These are phyloP conservation scores for Sphaerophoria taeniata DNA, from an alignment of 2,888 invertebrate genomes.

Conservation along the genomic window DNA sequence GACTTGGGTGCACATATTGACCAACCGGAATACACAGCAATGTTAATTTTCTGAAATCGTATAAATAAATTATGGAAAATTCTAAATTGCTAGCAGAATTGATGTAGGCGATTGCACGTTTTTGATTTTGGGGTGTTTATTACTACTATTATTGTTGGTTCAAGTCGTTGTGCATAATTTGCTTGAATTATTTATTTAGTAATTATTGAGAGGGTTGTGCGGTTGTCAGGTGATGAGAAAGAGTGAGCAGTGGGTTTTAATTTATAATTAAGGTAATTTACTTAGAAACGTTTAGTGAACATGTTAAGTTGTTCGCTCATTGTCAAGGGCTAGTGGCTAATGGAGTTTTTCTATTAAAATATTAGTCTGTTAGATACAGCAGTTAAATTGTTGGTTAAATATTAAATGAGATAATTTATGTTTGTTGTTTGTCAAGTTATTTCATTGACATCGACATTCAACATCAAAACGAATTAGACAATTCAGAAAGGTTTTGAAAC, in stretches of 20 bases:
- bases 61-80: constrained; percentile 45
- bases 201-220: constrained; percentile 8
- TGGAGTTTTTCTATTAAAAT: not conserved
- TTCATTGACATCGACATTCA: too few species aligned
- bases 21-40: constrained; percentile 19
- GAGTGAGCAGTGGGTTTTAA: not conserved
- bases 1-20: constrained; percentile 16
- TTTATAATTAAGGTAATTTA: constrained; percentile 16
- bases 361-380: not conserved
- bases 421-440: too few species aligned
- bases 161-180: constrained; percentile 8
- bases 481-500: too few species aligned
- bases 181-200: constrained; percentile 30
- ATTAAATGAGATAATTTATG: too few species aligned
- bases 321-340: not conserved
- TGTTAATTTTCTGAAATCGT: constrained; percentile 21
- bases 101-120: constrained; percentile 1
- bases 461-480: too few species aligned
- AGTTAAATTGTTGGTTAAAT: too few species aligned
- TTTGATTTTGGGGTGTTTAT: constrained; percentile 7
- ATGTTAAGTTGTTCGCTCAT: not conserved
- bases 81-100: constrained; percentile 28
- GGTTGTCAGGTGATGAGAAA: not conserved
- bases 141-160: not conserved
- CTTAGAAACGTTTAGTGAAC: not conserved